phyloP scores from a whole-genome alignment of 2,888 invertebrate genomes.

The Drosophila neotestacea region DNA sequence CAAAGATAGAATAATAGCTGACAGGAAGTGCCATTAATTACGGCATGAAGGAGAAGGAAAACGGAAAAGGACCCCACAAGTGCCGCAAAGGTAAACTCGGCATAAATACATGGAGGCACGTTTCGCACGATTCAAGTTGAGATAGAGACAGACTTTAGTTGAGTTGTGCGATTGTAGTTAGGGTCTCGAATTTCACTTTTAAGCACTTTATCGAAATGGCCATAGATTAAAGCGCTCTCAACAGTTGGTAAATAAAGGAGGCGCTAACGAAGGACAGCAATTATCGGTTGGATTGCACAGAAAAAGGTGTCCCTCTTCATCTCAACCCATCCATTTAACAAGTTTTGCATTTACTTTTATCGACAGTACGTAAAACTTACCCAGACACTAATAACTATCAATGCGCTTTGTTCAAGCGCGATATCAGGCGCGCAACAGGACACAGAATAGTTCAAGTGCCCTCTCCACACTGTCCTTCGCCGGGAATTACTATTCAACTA shows the following conservation, averaged over 20 bases:
- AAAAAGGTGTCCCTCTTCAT: slow-evolving; percentile 8
- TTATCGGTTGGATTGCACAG: slow-evolving; percentile 34
- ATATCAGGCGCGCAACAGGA: slow-evolving; percentile 65
- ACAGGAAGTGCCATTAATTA: slow-evolving; percentile 74
- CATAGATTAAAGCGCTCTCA: slow-evolving; percentile 56
- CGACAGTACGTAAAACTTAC: slow-evolving; percentile 50
- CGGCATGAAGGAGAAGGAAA: slow-evolving; percentile 23
- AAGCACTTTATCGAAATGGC: slow-evolving; percentile 61
- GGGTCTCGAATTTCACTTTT: slow-evolving; percentile 43
- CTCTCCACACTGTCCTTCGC: neutral
- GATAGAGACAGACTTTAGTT: slow-evolving; percentile 9
- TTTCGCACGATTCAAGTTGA: slow-evolving; percentile 48
- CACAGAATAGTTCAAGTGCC: slow-evolving; percentile 24
- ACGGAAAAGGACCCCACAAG: slow-evolving; percentile 2
- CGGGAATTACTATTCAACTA: slow-evolving; percentile 24
- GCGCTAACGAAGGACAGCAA: slow-evolving; percentile 41
- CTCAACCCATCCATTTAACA: slow-evolving; percentile 14
- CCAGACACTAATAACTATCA: slow-evolving; percentile 60
- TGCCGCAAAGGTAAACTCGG: slow-evolving; percentile 32
- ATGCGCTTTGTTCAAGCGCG: slow-evolving; percentile 42
- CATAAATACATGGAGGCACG: slow-evolving; percentile 62
- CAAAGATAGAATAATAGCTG: slow-evolving; percentile 67
- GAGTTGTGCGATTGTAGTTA: slow-evolving; percentile 25
- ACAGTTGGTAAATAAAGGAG: slow-evolving; percentile 26
- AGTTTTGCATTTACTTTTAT: slow-evolving; percentile 65